These are phyloP conservation scores for Cacatua alba DNA, from an alignment of 2,113 vertebrate genomes.

Conservation along the genomic window DNA sequence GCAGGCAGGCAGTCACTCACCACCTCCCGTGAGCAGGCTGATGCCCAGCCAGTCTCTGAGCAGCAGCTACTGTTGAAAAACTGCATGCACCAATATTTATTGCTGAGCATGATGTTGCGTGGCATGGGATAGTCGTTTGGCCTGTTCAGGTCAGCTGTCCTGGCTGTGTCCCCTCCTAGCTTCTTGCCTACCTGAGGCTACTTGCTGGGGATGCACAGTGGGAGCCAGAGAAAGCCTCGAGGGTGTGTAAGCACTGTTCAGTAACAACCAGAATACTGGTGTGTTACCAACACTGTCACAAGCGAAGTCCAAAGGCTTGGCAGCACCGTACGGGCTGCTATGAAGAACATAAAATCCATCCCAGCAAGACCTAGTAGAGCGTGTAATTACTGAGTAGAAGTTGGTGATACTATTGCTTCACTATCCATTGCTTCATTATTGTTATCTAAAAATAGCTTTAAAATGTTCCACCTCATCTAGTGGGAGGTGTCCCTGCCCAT, in stretches of 20 bases:
- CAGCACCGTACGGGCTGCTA: neutral
- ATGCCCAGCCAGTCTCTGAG: neutral
- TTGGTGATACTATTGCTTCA: neutral
- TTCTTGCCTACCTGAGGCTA: neutral
- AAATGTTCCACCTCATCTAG: too few species aligned
- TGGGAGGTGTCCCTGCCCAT: too few species aligned
- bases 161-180: neutral
- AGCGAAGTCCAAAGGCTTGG: neutral
- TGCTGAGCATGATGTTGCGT: rapidly evolving
- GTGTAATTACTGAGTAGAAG: neutral
- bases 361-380: neutral
- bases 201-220: neutral
- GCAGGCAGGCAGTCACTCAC: neutral
- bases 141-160: rapidly evolving
- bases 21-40: rapidly evolving
- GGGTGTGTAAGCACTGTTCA: neutral
- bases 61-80: neutral
- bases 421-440: neutral
- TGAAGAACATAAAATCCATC: neutral
- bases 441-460: neutral
- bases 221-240: neutral
- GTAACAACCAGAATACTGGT: neutral
- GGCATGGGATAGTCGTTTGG: neutral
- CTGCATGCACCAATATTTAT: neutral
- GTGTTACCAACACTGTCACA: neutral